These are phyloP conservation scores for Globicephala melas DNA, from an alignment of 2,113 vertebrate species.

Conservation along the genomic window DNA sequence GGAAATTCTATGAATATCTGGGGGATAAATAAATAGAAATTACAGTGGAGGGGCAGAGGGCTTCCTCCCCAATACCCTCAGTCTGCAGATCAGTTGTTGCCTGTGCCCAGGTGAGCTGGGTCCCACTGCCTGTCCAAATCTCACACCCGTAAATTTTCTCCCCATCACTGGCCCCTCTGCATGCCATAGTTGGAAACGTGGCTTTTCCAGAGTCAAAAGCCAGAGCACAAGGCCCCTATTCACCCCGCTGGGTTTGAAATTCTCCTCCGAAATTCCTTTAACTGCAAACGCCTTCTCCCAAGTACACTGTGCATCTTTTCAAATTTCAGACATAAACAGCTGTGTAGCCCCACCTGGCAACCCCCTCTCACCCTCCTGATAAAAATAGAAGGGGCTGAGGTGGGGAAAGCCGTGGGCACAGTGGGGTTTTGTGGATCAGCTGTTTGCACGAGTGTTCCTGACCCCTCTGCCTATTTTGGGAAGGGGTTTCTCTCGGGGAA, in stretches of 20 bases:
- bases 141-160: background rate
- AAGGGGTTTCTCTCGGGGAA: background rate
- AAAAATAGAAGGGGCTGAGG: slow-evolving; percentile 79
- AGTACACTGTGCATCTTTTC: slow-evolving; percentile 69
- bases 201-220: slow-evolving; percentile 73
- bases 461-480: slow-evolving; percentile 70
- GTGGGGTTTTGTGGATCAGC: slow-evolving; percentile 56
- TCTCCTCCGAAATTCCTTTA: slow-evolving; percentile 60
- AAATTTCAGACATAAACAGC: slow-evolving; percentile 79
- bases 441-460: slow-evolving; percentile 51
- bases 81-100: background rate
- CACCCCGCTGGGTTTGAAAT: slow-evolving; percentile 68
- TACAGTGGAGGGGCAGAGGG: background rate
- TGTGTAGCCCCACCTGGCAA: slow-evolving; percentile 39
- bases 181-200: slow-evolving; percentile 28
- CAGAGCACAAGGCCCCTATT: slow-evolving; percentile 81
- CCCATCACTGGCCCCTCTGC: slow-evolving; percentile 50
- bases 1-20: background rate
- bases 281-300: slow-evolving; percentile 76
- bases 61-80: background rate
- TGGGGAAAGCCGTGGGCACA: slow-evolving; percentile 62
- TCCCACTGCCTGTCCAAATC: background rate
- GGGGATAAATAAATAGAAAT: background rate
- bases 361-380: slow-evolving; percentile 66
- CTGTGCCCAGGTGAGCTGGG: background rate